These are phyloP conservation scores for Eufriesea mexicana DNA, from an alignment of 1,140 invertebrate genomes.

Conservation along the genomic window DNA sequence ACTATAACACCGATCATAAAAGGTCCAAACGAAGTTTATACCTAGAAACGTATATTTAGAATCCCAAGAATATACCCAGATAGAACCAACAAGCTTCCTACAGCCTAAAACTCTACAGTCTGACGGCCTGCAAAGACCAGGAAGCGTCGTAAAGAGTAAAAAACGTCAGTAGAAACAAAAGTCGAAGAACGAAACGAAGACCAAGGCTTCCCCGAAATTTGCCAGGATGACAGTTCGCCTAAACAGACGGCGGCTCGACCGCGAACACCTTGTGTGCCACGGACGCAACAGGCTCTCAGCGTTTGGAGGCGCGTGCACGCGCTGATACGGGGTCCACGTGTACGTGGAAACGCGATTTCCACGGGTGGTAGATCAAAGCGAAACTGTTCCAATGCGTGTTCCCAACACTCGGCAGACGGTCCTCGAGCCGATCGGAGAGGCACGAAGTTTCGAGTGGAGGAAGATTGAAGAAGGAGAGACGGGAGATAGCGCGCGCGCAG, in stretches of 20 bases:
- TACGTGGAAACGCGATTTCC: slow-evolving; percentile 60
- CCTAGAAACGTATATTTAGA: background rate
- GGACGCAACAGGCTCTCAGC: slow-evolving; percentile 39
- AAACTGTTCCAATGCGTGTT: slow-evolving; percentile 60
- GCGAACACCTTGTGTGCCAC: background rate
- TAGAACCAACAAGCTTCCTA: background rate
- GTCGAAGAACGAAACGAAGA: background rate
- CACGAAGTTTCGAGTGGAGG: slow-evolving; percentile 33
- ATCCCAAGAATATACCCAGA: background rate
- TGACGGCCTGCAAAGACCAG: background rate
- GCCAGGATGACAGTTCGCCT: background rate
- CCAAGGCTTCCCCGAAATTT: background rate
- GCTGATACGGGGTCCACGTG: no score
- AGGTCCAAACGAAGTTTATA: no score
- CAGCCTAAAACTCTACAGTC: background rate
- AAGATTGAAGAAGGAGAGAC: slow-evolving; percentile 6
- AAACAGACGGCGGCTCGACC: background rate
- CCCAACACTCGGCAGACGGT: slow-evolving; percentile 14
- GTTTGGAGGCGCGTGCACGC: slow-evolving; percentile 3
- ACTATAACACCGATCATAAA: no score
- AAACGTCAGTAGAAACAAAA: background rate
- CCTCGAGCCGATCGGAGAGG: slow-evolving; percentile 45
- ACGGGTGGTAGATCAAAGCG: slow-evolving; percentile 67
- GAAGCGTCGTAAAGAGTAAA: background rate
- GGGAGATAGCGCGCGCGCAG: background rate